phyloP scores from a whole-genome alignment of 2,113 vertebrate species.

The Cephalopterus ornatus region DNA sequence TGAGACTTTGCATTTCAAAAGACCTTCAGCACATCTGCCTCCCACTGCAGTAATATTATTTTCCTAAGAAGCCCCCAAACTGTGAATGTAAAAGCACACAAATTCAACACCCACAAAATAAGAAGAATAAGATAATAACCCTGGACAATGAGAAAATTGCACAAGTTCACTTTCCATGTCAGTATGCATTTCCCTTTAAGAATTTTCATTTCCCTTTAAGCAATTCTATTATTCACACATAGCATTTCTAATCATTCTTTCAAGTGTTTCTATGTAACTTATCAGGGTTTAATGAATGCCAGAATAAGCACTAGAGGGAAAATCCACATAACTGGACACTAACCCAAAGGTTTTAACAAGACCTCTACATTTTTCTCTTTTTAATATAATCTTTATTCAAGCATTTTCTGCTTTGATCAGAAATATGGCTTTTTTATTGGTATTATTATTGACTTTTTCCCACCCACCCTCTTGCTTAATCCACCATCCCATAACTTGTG shows the following conservation, averaged over 20 bases:
- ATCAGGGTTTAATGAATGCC: conserved; percentile 68
- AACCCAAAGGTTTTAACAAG: conserved; percentile 63
- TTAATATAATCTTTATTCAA: conserved; percentile 59
- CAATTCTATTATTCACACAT: conserved; percentile 63
- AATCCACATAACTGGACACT: conserved; percentile 63
- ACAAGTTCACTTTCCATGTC: conserved; percentile 61
- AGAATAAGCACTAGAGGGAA: conserved; percentile 60
- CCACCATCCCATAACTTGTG: background rate
- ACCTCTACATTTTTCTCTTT: conserved; percentile 50
- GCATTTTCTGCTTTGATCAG: conserved; percentile 46
- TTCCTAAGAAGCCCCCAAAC: conserved; percentile 44
- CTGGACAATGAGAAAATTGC: conserved; percentile 55
- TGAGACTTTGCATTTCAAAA: background rate
- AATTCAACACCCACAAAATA: conserved; percentile 17
- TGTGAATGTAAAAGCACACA: conserved; percentile 52
- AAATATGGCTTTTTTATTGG: conserved; percentile 51
- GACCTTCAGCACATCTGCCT: background rate
- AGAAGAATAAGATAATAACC: conserved; percentile 33
- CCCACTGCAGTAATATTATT: background rate
- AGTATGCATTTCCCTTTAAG: conserved; percentile 67
- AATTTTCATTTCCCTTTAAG: conserved; percentile 66
- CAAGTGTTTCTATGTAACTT: conserved; percentile 63
- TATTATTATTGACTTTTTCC: conserved; percentile 53
- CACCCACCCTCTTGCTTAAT: conserved; percentile 9
- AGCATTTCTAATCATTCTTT: conserved; percentile 70